phyloP scores from a whole-genome alignment of 2,113 vertebrate genomes.

The Tragulus kanchil region DNA sequence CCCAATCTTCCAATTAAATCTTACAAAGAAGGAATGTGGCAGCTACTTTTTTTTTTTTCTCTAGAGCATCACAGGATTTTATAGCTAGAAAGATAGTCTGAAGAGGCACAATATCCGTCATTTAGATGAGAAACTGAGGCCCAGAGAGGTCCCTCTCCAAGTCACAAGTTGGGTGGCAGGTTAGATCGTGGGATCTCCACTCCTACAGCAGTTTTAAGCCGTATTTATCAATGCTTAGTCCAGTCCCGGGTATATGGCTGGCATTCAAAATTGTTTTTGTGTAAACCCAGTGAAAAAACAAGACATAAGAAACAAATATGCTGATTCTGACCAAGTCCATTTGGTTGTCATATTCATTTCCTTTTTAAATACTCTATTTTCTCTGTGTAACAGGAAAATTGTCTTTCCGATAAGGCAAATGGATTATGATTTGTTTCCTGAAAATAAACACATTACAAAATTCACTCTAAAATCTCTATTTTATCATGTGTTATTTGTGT shows the following conservation, averaged over 20 bases:
- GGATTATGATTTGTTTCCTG: slow-evolving; percentile 65
- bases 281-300: slow-evolving; percentile 56
- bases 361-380: slow-evolving; percentile 65
- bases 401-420: slow-evolving; percentile 71
- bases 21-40: background rate
- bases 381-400: slow-evolving; percentile 55
- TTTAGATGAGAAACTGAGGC: background rate
- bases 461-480: slow-evolving; percentile 60
- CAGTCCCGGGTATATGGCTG: background rate
- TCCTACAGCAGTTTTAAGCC: background rate
- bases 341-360: slow-evolving; percentile 58
- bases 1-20: background rate
- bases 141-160: background rate
- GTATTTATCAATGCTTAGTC: background rate
- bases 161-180: background rate
- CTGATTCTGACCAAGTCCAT: slow-evolving; percentile 42
- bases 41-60: background rate
- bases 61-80: background rate
- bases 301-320: slow-evolving; percentile 67
- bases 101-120: background rate
- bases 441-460: slow-evolving; percentile 63
- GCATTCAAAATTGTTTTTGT: background rate
- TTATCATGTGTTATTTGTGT: slow-evolving; percentile 66
- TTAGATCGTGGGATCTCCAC: background rate
- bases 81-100: background rate